phyloP scores from a whole-genome alignment of 2,888 invertebrate species.

The Netelia melanura region DNA sequence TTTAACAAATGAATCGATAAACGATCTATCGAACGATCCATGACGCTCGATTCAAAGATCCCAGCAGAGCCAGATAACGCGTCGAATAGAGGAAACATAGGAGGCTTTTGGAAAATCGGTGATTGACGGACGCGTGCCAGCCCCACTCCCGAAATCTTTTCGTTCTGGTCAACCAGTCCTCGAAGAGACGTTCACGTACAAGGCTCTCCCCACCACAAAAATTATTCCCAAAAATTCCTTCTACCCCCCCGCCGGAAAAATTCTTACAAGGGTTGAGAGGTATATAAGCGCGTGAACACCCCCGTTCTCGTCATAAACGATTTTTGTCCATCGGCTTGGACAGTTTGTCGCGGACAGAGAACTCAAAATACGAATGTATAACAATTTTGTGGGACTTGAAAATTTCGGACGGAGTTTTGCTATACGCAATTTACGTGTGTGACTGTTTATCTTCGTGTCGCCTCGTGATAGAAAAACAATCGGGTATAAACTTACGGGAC shows the following conservation, averaged over 20 bases:
- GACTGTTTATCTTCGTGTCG: background rate
- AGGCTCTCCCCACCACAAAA: constrained; percentile 68
- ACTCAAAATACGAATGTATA: background rate
- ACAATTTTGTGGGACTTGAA: background rate
- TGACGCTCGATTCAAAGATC: background rate
- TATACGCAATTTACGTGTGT: background rate
- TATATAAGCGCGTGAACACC: constrained; percentile 75
- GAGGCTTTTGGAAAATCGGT: constrained; percentile 60
- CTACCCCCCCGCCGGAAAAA: constrained; percentile 61
- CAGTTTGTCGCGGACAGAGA: background rate
- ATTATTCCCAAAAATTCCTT: constrained; percentile 70
- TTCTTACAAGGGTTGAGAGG: constrained; percentile 75
- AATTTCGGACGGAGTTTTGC: background rate
- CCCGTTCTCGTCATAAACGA: constrained; percentile 70
- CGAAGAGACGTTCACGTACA: constrained; percentile 60
- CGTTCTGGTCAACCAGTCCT: constrained; percentile 49
- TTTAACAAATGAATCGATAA: background rate
- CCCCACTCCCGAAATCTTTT: constrained; percentile 52
- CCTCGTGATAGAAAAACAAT: constrained; percentile 22
- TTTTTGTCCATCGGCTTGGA: constrained; percentile 64
- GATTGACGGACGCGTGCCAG: constrained; percentile 73
- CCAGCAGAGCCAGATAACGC: background rate
- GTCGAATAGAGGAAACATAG: background rate
- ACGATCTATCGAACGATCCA: background rate
- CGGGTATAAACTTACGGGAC: background rate